Base-by-base conservation (phyloP, 2,888 invertebrate genomes). In the Penaeus monodon region DNA sequence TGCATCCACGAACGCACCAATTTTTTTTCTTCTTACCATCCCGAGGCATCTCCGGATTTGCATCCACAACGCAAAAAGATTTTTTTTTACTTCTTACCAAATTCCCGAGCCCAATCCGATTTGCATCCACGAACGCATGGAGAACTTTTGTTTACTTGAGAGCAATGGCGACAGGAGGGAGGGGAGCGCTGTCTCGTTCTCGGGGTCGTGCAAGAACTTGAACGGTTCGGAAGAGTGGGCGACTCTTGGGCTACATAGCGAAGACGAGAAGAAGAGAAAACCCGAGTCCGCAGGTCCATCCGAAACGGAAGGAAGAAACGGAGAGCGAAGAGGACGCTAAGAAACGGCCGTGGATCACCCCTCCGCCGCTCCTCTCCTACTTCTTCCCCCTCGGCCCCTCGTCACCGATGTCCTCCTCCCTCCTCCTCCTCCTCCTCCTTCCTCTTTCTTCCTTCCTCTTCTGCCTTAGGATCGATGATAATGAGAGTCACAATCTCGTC, bases 231-330 rank as follows among this genome's bases (percentile, higher is more conserved):
- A n/a, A 86, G 57, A 82, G 82, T n/a, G 86, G 86, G 84, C 27
- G 89, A 89, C 77, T 89, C 89, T n/a, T n/a, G 7, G 89, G 89
- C 24, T 89, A 88, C 70, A 89, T 88, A 89, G 88, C 63, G 89
- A 89, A 80, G 89, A 89, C 57, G 89, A 89, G 74, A 88, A 82
- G 76, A 89, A 89, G 65, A 79, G 89, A 63, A 89, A 89, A 66
- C 81, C 85, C 2, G 86, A 81, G 22, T 88, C 84, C 65, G 38
- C 68, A 85, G n/a, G 73, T 64, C 83, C 84, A 12, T 83, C 76
- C 38, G 88, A n/a, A 89, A 44, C 65, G 84, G 22, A 82, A 88
- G 68, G 24, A 89, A 89, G 84, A 88, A 81, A 64, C 63, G 88
- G 14, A 88, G 81, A 68, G 77, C 38, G 80, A 83, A 24, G 85